Base-by-base conservation (phyloP, 2,888 invertebrate species). In the Creontiades dilutus region DNA sequence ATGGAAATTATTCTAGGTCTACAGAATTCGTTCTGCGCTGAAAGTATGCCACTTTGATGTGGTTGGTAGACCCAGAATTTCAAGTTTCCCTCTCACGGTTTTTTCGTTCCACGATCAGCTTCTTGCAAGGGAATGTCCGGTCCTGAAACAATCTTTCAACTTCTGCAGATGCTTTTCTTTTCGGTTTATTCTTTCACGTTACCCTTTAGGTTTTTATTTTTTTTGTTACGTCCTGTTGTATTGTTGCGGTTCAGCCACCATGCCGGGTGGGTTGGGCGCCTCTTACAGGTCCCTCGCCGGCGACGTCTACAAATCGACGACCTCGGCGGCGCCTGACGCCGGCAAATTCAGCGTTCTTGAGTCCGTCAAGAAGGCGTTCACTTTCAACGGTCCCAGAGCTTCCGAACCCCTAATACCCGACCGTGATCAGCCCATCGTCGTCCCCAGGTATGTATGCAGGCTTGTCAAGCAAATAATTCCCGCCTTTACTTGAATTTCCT, bases 251-350 rank as follows among this genome's bases (percentile, higher is more conserved):
- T 76, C 80, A 90, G 85, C 85, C 85, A 86, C 93, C 94, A 96
- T 96, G 96, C 95, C 95, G 93, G 94, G 94, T 93, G 94, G 94
- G 93, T 94, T 95, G 94, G 95, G 95, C 93, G 95, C 92, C 93
- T 95, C 95, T 93, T 95, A 95, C 94, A 94, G 94, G 92, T 95
- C 94, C 92, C 93, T 95, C 93, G 93, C 94, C 92, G 94, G 94
- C 92, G 95, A 95, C 93, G 95, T 95, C 92, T 96, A 96, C 94
- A 95, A 94, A 92, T 94, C 94, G 92, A 95, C 96, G 82, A 95
- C 95, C 87, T 95, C 95, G 87, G 93, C 94, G 92, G 94, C 94
- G 68, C 94, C 94, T 92, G 86, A 86, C 47, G 16, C 48, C 28
- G 86, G 75, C 19, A 94, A 94, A 92, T 93, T 93, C 91, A 95